A percentile compares a stretch with the other conserved stretches of the same genome.
phyloP scores from a whole-genome alignment of 2,888 invertebrate species.

The Cataglyphis livida region DNA sequence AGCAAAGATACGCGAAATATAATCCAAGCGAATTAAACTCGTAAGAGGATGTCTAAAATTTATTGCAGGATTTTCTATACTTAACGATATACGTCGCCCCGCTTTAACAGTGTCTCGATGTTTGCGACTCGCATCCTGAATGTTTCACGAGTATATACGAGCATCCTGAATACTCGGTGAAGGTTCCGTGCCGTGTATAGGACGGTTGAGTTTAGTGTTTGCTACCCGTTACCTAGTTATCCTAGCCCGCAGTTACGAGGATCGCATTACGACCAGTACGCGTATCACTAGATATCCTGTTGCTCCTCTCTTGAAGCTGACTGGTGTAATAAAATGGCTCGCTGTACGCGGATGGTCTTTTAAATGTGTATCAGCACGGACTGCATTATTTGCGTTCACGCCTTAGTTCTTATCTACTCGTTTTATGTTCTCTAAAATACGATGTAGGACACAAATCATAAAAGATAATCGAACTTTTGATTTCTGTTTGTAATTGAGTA shows the following conservation, averaged over 20 bases:
- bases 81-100: constrained; percentile 47
- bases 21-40: background rate
- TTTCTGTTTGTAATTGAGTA: background rate
- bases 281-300: constrained; percentile 74
- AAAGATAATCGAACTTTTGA: background rate
- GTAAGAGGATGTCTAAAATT: constrained; percentile 30
- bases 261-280: constrained; percentile 79
- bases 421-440: background rate
- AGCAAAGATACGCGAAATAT: background rate
- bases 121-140: constrained; percentile 60
- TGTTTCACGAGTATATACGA: constrained; percentile 36
- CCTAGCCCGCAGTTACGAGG: constrained; percentile 79
- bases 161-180: constrained; percentile 70
- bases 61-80: constrained; percentile 33
- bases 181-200: constrained; percentile 67
- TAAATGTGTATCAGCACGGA: constrained; percentile 55
- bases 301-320: constrained; percentile 65
- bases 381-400: constrained; percentile 20
- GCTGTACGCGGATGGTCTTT: constrained; percentile 39
- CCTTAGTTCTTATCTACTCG: background rate
- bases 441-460: background rate
- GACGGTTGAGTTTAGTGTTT: constrained; percentile 72
- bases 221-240: constrained; percentile 83
- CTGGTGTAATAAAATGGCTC: constrained; percentile 57
- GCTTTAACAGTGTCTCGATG: constrained; percentile 58